Evolutionary conservation across 2,888 invertebrate genomes (phyloP), one percentile per base, ranked within the genome.

Genomic region (Cremastinae sp.): DNA sequence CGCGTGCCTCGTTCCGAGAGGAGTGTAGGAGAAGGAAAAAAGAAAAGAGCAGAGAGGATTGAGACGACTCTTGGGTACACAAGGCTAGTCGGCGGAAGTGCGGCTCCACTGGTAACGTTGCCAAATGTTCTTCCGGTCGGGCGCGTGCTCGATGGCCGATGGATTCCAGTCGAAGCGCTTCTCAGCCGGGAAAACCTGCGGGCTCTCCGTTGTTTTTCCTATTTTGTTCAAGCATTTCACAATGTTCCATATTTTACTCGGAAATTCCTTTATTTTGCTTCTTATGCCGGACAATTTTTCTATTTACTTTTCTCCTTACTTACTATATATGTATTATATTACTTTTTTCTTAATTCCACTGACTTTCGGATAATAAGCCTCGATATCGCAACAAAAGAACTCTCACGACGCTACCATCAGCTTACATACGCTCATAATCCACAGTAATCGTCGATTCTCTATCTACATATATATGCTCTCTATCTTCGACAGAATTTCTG

Each of bases 91-190:
- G 64, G 45, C 73, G 77, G 77, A 77, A 77, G 77, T 77, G 55
- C 73, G 74, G 73, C 73, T 77, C 61, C 65, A 45, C 61, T 35
- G 58, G 49, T 59, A 77, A 56, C 64, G 71, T 66, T 68, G 78
- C 62, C 77, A 71, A 73, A 77, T 77, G 77, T 77, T 77, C 77
- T 74, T 77, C 77, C 77, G 77, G 77, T 77, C 61, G 74, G 74
- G 73, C 74, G 77, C 77, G 77, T 77, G 77, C 77, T 74, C 74
- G 77, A 77, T 77, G 73, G 77, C 73, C 76, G 76, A 77, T 70
- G 70, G 65, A 65, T 77, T 69, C 66, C 55, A 53, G 53, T 35
- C 43, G 58, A 59, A 14, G 35, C 61, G 55, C 45, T 12, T 61
- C 53, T 35, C 55, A 45, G 14, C 28, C 4, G 20, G 41, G 14